These are phyloP conservation scores for Rattus norvegicus DNA, from an alignment of 2,113 vertebrate species.

Conservation along the genomic window DNA sequence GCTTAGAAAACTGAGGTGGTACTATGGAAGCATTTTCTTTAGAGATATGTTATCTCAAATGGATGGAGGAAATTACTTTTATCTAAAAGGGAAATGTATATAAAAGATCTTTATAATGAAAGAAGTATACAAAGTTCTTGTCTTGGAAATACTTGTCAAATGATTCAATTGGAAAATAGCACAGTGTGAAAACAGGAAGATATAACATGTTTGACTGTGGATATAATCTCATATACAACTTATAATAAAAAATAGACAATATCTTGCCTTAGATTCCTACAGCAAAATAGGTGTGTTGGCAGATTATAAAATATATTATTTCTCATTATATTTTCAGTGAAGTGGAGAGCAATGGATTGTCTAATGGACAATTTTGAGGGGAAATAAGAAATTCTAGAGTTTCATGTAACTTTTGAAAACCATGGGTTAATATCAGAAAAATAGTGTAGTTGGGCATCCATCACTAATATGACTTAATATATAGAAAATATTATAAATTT, in stretches of 20 bases:
- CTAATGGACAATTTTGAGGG: not conserved
- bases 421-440: not conserved
- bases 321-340: not conserved
- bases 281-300: not conserved
- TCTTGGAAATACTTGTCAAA: not conserved
- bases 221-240: not conserved
- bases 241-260: not conserved
- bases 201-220: not conserved
- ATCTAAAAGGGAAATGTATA: not conserved
- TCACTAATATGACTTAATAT: rapidly evolving
- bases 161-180: not conserved
- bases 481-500: not conserved
- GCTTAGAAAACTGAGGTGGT: not conserved
- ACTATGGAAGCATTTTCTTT: not conserved
- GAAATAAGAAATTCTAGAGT: not conserved
- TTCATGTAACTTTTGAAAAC: not conserved
- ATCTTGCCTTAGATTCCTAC: too few relatives aligned
- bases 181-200: not conserved
- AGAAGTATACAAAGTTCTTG: not conserved
- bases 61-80: not conserved
- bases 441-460: not conserved
- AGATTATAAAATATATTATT: not conserved
- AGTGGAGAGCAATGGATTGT: not conserved
- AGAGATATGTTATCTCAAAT: not conserved
- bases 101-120: not conserved